Base-by-base conservation (phyloP, 2,888 invertebrate genomes). In the Trachelus stipa region DNA sequence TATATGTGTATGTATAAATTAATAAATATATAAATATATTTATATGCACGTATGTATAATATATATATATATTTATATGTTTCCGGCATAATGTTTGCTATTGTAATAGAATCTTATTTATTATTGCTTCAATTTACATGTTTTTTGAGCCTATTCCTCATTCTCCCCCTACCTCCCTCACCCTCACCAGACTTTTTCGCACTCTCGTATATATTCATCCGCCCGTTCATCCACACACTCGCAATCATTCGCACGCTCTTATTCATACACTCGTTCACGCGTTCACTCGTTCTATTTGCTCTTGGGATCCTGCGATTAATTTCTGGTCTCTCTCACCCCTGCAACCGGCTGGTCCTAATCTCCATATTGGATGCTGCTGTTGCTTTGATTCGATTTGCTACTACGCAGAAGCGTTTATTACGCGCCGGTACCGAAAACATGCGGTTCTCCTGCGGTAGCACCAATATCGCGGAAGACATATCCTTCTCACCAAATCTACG, bases 381-480 rank as follows among this genome's bases (percentile, higher is more conserved):
- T 80, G 83, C 82, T 86, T 85, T 86, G 86, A 88, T 88, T 89
- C 86, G 86, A 88, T 86, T 88, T 87, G 86, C 87, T 84, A 83
- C 86, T 83, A 81, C 83, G 79, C 83, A 84, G 83, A 87, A 86
- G 56, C 56, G 23, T 56, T 56, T 56, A 23, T 56, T 81, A 81
- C 84, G 85, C 84, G 80, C 74, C 82, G 75, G 81, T 77, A 79
- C 73, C 73, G 82, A 79, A 84, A 80, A 80, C 83, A 76, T 71
- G 71, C 31, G 34, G 75, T 81, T 77, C 76, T 34, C 34, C 74
- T 80, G 81, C 84, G 84, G 81, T 82, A 34, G 83, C 84, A 86
- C 86, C 34, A 35, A 87, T 88, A 87, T 87, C 86, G 86, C 87
- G 88, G 88, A 88, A 89, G 89, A 89, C 89, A 87, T 88, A 87